Percentiles rank a stretch among this genome's conserved stretches.
Evolutionary conservation across 2,113 vertebrate genomes (phyloP).

Genomic region (Gallinago media): DNA sequence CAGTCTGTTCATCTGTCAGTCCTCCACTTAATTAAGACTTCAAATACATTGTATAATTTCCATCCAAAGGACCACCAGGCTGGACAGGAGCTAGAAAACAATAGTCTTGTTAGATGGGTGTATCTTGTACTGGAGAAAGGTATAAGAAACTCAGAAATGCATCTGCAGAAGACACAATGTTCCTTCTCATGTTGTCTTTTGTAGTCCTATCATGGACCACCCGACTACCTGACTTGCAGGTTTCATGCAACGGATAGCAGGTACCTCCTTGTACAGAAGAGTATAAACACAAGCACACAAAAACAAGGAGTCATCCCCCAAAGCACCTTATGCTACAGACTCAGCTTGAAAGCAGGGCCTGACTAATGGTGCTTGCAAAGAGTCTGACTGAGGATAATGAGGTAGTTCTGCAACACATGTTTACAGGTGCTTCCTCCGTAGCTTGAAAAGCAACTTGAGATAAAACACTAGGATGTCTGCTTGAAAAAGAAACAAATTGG

Average conservation of each 20-base stretch:
- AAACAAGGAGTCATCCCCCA: neutral
- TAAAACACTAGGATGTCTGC: slow-evolving; percentile 44
- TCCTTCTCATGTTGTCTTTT: neutral
- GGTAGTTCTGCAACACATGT: neutral
- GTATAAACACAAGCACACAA: neutral
- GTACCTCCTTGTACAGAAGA: neutral
- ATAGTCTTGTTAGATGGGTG: neutral
- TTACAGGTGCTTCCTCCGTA: slow-evolving; percentile 44
- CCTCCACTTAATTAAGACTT: neutral
- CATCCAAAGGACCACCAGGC: neutral
- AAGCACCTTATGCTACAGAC: neutral
- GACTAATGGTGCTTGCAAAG: neutral
- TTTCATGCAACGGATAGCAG: neutral
- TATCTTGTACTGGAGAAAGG: neutral
- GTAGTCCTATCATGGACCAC: neutral
- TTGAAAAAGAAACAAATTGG: slow-evolving; percentile 63
- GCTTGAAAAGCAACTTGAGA: slow-evolving; percentile 48
- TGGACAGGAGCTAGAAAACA: neutral
- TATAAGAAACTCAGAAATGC: neutral
- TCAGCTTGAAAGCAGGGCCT: neutral
- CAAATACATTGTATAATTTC: neutral
- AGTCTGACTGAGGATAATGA: slow-evolving; percentile 48
- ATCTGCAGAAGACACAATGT: neutral
- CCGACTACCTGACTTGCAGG: neutral
- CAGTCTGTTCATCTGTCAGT: neutral